A percentile compares a stretch with the other conserved stretches of the same genome.
Conservation (phyloP, 1,140 invertebrate species). For the Penaeus chinensis region DNA sequence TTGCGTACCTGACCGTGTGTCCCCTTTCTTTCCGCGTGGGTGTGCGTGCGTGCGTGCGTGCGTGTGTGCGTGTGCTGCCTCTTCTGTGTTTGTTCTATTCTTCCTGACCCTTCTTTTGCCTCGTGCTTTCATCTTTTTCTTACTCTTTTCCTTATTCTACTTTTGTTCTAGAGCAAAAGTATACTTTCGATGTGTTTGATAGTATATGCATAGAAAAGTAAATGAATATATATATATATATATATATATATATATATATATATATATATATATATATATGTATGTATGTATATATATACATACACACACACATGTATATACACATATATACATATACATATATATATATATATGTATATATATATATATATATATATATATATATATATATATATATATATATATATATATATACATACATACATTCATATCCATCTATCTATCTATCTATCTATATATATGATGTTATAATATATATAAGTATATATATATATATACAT, state of each 20-base stretch:
- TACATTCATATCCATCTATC: background rate
- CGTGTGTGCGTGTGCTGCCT: too few relatives aligned
- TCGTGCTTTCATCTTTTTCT: too few relatives aligned
- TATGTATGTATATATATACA: background rate
- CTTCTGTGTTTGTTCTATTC: too few relatives aligned
- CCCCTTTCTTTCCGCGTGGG: too few relatives aligned
- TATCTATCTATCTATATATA: background rate
- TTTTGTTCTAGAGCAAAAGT: too few relatives aligned
- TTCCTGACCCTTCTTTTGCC: too few relatives aligned
- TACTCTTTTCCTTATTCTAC: too few relatives aligned
- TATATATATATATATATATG: too few relatives aligned
- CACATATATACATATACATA: background rate
- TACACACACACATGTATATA: slow-evolving; percentile 9
- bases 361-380: slow-evolving; percentile 3
- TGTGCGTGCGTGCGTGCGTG: too few relatives aligned
- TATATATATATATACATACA: slow-evolving; percentile 10
- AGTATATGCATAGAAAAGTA: background rate
- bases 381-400: slow-evolving; percentile 1
- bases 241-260: too few relatives aligned
- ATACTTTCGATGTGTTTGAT: background rate
- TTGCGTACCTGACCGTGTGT: too few relatives aligned
- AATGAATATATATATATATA: background rate
- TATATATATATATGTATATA: slow-evolving; percentile 11
- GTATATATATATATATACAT: slow-evolving; percentile 17
- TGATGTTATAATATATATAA: background rate